Percentiles rank a stretch among this genome's conserved stretches.
These are phyloP conservation scores for Agriopis aurantiaria DNA, from an alignment of 2,888 invertebrate species.

Conservation along the genomic window DNA sequence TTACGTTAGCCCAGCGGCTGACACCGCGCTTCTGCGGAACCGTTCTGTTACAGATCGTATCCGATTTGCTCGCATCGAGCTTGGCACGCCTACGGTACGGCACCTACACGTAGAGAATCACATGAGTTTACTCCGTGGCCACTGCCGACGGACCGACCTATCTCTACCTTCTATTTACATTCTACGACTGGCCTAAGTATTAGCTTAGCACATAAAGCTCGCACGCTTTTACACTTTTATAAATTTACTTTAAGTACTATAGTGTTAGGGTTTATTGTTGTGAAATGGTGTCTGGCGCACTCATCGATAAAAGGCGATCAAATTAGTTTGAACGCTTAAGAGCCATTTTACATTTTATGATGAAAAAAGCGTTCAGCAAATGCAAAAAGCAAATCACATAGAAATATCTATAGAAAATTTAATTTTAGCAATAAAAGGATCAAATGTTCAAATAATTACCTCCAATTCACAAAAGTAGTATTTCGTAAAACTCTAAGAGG, in stretches of 20 bases:
- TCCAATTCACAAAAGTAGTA: too few relatives aligned
- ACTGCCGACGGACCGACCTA: slow-evolving; percentile 25
- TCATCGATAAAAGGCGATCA: neutral
- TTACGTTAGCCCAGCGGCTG: slow-evolving; percentile 49
- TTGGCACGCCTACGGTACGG: slow-evolving; percentile 44
- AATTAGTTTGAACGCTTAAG: too few relatives aligned
- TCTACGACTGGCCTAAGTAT: slow-evolving; percentile 4
- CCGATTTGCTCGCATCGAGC: slow-evolving; percentile 35
- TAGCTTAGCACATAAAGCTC: slow-evolving; percentile 33
- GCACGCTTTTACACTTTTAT: slow-evolving; percentile 20
- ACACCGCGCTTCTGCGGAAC: slow-evolving; percentile 41
- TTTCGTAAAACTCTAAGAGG: too few relatives aligned
- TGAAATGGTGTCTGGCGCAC: neutral
- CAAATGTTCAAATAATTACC: too few relatives aligned
- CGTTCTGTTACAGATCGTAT: slow-evolving; percentile 34
- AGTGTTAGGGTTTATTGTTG: neutral
- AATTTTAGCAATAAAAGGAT: too few relatives aligned
- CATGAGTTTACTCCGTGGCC: slow-evolving; percentile 33
- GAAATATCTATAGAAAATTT: neutral
- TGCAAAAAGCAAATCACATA: too few relatives aligned
- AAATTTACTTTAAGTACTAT: too few relatives aligned
- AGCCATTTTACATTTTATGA: too few relatives aligned
- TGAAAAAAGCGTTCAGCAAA: too few relatives aligned
- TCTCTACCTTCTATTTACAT: slow-evolving; percentile 35
- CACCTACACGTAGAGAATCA: slow-evolving; percentile 46